Evolutionary conservation across 2,888 invertebrate species (phyloP), one percentile per base, ranked within the genome.

Genomic region (Trichogramma evanescens): DNA sequence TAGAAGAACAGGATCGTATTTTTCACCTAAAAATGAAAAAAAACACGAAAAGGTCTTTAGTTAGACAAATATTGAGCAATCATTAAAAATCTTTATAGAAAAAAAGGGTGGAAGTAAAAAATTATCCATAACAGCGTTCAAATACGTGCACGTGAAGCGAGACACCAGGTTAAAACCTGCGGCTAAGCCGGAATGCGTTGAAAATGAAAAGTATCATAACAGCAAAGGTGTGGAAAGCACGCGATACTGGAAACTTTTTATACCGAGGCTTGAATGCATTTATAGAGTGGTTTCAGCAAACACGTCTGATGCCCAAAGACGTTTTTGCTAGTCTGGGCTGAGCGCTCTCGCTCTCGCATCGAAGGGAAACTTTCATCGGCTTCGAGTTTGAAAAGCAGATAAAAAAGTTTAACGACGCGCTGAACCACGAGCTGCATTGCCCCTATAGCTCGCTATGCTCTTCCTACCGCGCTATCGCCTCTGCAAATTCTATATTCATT

Each of bases 1-100:
- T 65, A 77, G 59, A 3, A 80, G 69, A 13, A 76, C 70, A 6
- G 81, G 79, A 62, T 82, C 80, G 66, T 81, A 82, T 68, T 81
- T 82, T 52, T 70, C 71, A 64, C 73, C 74, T 77, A 70, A 5
- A 70, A 70, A 50, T 13, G 55, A 56, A 50, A 26, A 56, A 59
- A 58, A 56, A 43, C 1, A 26, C 26, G 2, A 26, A 26, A 26
- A 26, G 1, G 2, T 26, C 3, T 26, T 26, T 26, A 26, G 26
- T 26, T 26, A 26, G 26, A 26, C 26, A 26, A 26, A 26, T 26
- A 26, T 26, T 26, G 26, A 26, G 26, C 26, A 26, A 26, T 26
- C 26, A 26, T 26, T 26, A 2, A 26, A 26, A 26, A 26, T 26
- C 2, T 1, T 2, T 26, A 26, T 26, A 26, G 26, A 26, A 26